A percentile compares a stretch with the other conserved stretches of the same genome.
phyloP scores from a whole-genome alignment of 2,888 invertebrate genomes.

The Mesochorus sp. region DNA sequence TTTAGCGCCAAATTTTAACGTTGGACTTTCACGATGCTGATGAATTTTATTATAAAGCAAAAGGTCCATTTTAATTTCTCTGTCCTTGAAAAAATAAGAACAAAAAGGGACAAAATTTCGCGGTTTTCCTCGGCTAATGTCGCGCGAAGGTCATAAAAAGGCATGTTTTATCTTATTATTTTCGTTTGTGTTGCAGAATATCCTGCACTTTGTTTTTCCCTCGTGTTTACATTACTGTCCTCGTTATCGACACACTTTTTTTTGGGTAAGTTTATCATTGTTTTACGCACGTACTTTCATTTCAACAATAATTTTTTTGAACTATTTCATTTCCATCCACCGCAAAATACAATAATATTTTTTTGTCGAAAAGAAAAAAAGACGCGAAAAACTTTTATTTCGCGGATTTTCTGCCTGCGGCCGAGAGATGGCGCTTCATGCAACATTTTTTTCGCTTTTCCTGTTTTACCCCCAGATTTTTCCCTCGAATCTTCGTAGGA shows the following conservation, averaged over 20 bases:
- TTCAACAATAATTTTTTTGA: no score
- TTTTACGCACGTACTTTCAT: no score
- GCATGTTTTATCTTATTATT: constrained; percentile 26
- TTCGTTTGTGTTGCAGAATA: constrained; percentile 55
- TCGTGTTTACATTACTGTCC: constrained; percentile 48
- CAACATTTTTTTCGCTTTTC: constrained; percentile 16
- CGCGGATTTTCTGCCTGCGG: neutral
- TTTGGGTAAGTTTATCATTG: constrained; percentile 39
- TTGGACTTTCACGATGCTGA: no score
- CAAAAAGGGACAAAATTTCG: no score
- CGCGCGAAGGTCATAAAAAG: no score
- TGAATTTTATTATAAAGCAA: no score
- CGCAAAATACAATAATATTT: neutral
- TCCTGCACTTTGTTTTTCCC: constrained; percentile 35
- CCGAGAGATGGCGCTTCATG: constrained; percentile 51
- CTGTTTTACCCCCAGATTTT: constrained; percentile 46
- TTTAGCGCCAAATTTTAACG: no score
- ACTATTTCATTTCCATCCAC: no score
- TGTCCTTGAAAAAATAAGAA: no score
- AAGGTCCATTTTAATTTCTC: no score
- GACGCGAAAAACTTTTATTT: neutral
- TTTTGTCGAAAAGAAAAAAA: neutral
- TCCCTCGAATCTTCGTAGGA: neutral
- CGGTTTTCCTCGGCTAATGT: no score
- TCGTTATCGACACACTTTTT: constrained; percentile 22